These are phyloP conservation scores for Syngnathus typhle DNA, from an alignment of 2,113 vertebrate species.

Conservation along the genomic window DNA sequence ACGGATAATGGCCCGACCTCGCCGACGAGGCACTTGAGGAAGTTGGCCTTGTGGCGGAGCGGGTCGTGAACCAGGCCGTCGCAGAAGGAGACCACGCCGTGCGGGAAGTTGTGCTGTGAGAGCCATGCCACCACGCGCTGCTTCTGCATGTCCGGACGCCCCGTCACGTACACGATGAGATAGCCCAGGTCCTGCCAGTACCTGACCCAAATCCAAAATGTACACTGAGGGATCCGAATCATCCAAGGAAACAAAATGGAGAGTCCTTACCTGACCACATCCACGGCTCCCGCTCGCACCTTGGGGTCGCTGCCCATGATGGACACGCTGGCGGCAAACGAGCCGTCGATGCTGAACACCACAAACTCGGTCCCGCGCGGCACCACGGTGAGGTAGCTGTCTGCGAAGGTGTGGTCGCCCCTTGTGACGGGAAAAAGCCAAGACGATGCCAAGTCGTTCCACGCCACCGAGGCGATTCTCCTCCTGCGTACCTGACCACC, in stretches of 20 bases:
- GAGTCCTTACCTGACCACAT: slow-evolving; percentile 85
- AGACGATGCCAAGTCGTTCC: neutral
- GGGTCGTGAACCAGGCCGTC: slow-evolving; percentile 96
- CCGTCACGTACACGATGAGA: slow-evolving; percentile 95
- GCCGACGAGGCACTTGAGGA: slow-evolving; percentile 84
- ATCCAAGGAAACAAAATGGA: neutral
- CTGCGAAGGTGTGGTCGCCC: slow-evolving; percentile 91
- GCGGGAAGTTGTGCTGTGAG: slow-evolving; percentile 98
- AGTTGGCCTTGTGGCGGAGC: slow-evolving; percentile 94
- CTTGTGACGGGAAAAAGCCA: slow-evolving; percentile 55
- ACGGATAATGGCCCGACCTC: slow-evolving; percentile 63
- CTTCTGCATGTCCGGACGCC: slow-evolving; percentile 99
- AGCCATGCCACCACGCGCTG: slow-evolving; percentile 98
- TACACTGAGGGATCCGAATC: neutral
- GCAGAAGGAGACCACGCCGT: slow-evolving; percentile 94
- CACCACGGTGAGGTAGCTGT: slow-evolving; percentile 89
- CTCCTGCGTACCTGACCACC: slow-evolving; percentile 83
- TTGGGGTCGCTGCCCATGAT: slow-evolving; percentile 99
- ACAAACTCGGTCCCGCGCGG: slow-evolving; percentile 89
- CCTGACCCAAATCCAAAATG: slow-evolving; percentile 53
- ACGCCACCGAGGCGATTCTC: neutral
- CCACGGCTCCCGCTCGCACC: slow-evolving; percentile 92
- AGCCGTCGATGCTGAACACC: slow-evolving; percentile 97
- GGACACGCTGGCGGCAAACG: slow-evolving; percentile 97
- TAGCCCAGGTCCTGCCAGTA: slow-evolving; percentile 99